Percentiles rank a stretch among this genome's conserved stretches.
phyloP scores from a whole-genome alignment of 2,113 vertebrate genomes.

The Chrysochloris asiatica region DNA sequence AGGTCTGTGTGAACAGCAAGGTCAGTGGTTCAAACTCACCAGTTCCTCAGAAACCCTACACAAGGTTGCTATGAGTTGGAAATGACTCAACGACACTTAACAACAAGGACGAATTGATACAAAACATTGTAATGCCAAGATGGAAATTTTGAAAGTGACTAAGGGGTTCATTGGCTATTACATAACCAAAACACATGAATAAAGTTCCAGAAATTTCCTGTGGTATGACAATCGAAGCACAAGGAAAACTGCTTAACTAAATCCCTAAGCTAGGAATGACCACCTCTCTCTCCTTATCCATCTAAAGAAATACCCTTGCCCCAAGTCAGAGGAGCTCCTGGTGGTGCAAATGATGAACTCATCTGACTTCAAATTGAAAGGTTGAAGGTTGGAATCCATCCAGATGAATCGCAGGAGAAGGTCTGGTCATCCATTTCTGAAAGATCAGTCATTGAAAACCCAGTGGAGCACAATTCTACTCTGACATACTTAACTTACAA shows the following conservation, averaged over 20 bases:
- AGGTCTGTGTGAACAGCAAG: too few species aligned
- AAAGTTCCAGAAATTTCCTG: neutral
- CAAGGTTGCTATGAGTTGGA: neutral
- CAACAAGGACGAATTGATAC: neutral
- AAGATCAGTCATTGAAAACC: neutral
- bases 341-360: neutral
- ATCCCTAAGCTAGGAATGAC: neutral
- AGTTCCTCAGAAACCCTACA: too few species aligned
- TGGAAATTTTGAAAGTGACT: neutral
- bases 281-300: neutral
- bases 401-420: neutral
- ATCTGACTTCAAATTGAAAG: neutral
- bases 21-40: too few species aligned
- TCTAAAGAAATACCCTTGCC: neutral
- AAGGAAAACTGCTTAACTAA: neutral
- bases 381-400: neutral
- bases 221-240: neutral
- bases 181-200: neutral
- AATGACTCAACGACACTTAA: neutral
- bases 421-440: neutral
- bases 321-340: neutral
- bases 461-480: neutral
- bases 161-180: neutral
- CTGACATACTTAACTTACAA: neutral
- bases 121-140: neutral